These are phyloP conservation scores for Pseudococcus jackbeardsleyi DNA, from an alignment of 2,888 invertebrate species.

Conservation along the genomic window DNA sequence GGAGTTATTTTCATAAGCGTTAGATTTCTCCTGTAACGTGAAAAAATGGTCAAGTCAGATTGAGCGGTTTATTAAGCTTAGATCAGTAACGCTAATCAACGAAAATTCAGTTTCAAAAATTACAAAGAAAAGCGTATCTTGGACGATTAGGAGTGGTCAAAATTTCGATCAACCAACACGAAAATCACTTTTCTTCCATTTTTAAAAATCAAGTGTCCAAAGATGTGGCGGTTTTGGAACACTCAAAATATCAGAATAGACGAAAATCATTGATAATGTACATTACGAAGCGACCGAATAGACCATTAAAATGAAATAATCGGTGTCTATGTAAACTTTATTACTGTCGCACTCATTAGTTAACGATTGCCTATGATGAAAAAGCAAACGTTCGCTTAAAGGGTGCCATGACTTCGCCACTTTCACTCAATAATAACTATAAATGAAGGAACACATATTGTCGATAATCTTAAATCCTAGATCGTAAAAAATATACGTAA, in stretches of 20 bases:
- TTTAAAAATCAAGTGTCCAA: too few relatives aligned
- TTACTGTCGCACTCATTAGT: conserved; percentile 43
- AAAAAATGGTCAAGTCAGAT: neutral
- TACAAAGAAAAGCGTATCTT: neutral
- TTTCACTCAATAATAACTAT: too few relatives aligned
- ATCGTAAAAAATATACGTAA: too few relatives aligned
- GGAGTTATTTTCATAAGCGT: conserved; percentile 17
- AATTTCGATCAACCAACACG: too few relatives aligned
- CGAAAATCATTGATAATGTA: neutral
- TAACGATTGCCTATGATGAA: neutral
- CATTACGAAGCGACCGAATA: conserved; percentile 53
- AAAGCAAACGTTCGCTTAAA: neutral
- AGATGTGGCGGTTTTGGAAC: too few relatives aligned
- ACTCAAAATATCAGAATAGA: neutral
- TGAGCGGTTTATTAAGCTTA: too few relatives aligned
- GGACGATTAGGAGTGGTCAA: neutral
- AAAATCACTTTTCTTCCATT: too few relatives aligned
- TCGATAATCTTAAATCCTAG: too few relatives aligned
- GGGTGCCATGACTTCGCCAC: too few relatives aligned
- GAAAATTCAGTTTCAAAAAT: neutral
- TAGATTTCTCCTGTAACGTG: conserved; percentile 11
- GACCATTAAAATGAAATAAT: neutral
- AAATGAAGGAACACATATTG: too few relatives aligned
- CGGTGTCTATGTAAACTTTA: conserved; percentile 56
- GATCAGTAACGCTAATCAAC: too few relatives aligned